phyloP scores from a whole-genome alignment of 2,113 vertebrate genomes.

The Actenoides lindsayi region DNA sequence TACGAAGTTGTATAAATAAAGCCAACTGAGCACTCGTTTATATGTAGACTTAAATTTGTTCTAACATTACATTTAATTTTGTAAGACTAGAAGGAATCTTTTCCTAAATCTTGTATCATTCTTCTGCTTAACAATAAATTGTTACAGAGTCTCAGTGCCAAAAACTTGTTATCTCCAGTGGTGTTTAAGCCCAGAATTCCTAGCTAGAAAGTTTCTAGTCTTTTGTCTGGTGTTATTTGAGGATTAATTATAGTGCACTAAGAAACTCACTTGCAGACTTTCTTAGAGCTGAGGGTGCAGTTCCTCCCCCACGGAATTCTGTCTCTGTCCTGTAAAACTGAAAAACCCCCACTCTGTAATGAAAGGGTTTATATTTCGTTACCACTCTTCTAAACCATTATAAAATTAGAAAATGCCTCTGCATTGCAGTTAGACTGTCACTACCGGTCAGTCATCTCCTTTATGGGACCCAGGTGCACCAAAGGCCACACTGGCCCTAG shows the following conservation, averaged over 20 bases:
- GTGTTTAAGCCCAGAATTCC: background rate
- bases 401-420: background rate
- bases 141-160: background rate
- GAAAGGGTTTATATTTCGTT: background rate
- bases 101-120: background rate
- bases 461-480: too few species aligned
- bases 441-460: rapidly evolving
- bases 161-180: background rate
- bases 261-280: background rate
- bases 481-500: rapidly evolving
- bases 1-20: background rate
- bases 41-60: background rate
- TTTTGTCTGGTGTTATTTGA: background rate
- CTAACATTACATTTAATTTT: background rate
- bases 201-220: background rate
- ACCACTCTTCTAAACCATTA: background rate
- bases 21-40: background rate
- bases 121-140: background rate
- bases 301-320: background rate
- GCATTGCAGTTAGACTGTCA: rapidly evolving
- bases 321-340: background rate
- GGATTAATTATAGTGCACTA: background rate
- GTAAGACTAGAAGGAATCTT: background rate
- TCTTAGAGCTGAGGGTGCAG: background rate
- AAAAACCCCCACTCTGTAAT: background rate